Evolutionary conservation across 2,797 vertebrate species (phyloP).

Genomic region (Myotis pilosus): DNA sequence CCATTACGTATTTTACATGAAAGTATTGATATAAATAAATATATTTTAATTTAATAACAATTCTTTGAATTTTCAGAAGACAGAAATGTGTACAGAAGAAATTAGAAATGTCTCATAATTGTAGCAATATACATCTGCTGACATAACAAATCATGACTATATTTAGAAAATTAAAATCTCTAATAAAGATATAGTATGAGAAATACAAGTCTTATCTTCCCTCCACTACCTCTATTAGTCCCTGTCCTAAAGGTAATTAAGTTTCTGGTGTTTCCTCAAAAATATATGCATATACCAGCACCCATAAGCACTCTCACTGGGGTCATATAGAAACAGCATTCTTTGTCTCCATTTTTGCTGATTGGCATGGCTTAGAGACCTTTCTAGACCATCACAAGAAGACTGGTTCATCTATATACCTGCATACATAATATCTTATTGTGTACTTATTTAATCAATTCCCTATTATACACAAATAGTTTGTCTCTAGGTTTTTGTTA

Average conservation of each 20-base stretch:
- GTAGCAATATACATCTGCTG: background rate
- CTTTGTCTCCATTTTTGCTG: background rate
- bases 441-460: background rate
- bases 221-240: background rate
- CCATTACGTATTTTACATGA: background rate
- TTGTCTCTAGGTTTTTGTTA: background rate
- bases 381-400: background rate
- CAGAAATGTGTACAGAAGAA: background rate
- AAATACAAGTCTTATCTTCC: background rate
- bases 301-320: background rate
- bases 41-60: conserved; percentile 45
- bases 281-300: background rate
- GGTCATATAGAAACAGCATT: background rate
- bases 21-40: background rate
- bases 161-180: conserved; percentile 42
- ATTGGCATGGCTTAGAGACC: background rate
- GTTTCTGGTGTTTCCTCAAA: background rate
- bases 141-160: background rate
- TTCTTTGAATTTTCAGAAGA: background rate
- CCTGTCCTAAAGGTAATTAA: background rate
- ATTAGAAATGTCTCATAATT: background rate
- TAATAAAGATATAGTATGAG: background rate
- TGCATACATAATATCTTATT: background rate
- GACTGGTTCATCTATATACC: background rate
- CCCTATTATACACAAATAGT: background rate